These are phyloP conservation scores for Rhodeus uyekii DNA, from an alignment of 2,797 vertebrate genomes.

Conservation along the genomic window DNA sequence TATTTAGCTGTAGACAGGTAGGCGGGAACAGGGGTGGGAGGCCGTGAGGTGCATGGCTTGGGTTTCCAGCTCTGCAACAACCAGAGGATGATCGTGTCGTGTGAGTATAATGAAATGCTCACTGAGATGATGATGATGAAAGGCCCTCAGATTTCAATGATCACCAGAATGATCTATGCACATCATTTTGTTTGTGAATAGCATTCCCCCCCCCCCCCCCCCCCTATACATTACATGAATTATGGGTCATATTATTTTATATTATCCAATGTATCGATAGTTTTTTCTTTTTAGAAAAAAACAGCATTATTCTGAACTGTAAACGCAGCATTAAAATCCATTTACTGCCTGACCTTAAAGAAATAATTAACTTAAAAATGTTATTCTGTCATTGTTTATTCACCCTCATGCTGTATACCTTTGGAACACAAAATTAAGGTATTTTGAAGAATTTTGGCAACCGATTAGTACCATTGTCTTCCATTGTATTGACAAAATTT, in stretches of 20 bases:
- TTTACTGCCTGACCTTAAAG: background rate
- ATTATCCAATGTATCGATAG: conserved; percentile 15
- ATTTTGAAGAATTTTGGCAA: conserved; percentile 1
- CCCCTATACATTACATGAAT: background rate
- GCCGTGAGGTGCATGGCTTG: background rate
- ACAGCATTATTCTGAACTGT: background rate
- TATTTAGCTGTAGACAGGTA: conserved; percentile 50
- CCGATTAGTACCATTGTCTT: background rate
- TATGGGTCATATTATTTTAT: conserved; percentile 5
- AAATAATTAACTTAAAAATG: background rate
- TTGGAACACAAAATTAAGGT: conserved; percentile 4
- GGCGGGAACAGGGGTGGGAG: conserved; percentile 18
- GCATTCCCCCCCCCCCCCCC: no score
- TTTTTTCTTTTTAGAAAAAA: background rate
- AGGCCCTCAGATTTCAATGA: conserved; percentile 23
- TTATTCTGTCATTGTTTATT: background rate
- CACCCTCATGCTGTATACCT: background rate
- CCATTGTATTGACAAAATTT: background rate
- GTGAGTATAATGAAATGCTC: conserved; percentile 36
- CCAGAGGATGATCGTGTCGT: conserved; percentile 3
- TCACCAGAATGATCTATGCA: conserved; percentile 4
- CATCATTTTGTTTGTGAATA: background rate
- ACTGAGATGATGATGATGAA: conserved; percentile 37
- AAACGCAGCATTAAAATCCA: background rate
- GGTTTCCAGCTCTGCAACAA: conserved; percentile 31